Percentiles rank a stretch among this genome's conserved stretches.
phyloP scores from a whole-genome alignment of 2,113 vertebrate species.

The Xiphorhynchus elegans region DNA sequence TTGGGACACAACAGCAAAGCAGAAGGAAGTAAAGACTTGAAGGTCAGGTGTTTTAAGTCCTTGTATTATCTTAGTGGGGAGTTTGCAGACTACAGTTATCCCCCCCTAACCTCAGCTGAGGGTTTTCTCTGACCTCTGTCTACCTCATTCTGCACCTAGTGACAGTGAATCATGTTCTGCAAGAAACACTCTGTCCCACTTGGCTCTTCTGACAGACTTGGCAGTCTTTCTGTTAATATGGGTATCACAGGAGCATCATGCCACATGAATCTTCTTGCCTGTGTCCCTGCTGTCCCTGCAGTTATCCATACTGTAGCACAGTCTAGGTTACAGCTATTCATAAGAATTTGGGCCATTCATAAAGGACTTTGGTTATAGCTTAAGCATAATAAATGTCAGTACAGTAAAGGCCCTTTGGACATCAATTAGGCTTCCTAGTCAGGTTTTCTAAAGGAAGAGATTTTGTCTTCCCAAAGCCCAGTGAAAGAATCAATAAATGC shows the following conservation, averaged over 20 bases:
- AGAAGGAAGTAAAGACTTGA: background rate
- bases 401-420: background rate
- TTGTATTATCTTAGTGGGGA: background rate
- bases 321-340: background rate
- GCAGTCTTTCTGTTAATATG: background rate
- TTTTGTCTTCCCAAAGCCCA: background rate
- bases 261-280: background rate
- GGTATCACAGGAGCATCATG: background rate
- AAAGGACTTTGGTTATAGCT: background rate
- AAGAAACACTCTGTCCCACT: background rate
- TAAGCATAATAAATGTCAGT: background rate
- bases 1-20: background rate
- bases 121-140: background rate
- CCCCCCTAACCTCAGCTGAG: background rate
- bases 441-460: constrained; percentile 6
- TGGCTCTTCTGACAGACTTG: background rate
- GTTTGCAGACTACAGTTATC: background rate
- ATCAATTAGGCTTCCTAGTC: background rate
- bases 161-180: background rate
- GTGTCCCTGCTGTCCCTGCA: background rate
- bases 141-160: background rate
- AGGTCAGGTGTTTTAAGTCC: background rate
- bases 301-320: background rate
- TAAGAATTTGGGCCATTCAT: background rate
- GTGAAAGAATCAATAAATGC: background rate